Evolutionary conservation across 53 echinoderm and acorn worm species (phyloP).

Genomic region (Glandiceps talaboti): DNA sequence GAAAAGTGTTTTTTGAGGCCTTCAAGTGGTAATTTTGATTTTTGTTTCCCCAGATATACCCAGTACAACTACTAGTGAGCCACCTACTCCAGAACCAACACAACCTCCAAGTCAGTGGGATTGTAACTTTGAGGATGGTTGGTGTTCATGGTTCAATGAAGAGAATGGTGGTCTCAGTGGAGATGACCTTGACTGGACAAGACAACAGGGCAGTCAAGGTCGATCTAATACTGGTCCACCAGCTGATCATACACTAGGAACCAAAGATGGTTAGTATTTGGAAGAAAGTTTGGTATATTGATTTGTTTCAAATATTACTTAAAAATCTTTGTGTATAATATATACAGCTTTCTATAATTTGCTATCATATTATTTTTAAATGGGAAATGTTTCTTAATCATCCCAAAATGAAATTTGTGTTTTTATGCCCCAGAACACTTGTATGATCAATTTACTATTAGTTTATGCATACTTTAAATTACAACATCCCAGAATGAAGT

Average conservation of each 20-base stretch:
- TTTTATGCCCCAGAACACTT: no score
- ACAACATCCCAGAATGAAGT: background rate
- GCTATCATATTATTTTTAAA: no score
- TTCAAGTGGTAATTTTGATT: background rate
- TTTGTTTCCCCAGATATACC: background rate
- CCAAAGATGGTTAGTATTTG: background rate
- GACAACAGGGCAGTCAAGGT: background rate
- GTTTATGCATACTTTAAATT: no score
- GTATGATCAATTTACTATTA: no score
- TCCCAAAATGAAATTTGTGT: no score
- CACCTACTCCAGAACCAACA: background rate
- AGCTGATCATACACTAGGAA: constrained; percentile 38
- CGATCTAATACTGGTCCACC: constrained; percentile 31
- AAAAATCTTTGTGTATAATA: no score
- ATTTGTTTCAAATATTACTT: no score
- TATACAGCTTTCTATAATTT: no score
- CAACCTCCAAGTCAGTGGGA: background rate
- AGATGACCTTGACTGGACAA: background rate
- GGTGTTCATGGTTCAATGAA: background rate
- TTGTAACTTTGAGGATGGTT: background rate
- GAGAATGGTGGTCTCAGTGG: background rate
- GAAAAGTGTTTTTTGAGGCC: no score
- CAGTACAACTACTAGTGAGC: background rate
- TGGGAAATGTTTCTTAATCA: no score
- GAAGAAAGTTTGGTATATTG: no score